Conservation (phyloP, 2,113 vertebrate genomes). For the Leucopsar rothschildi region DNA sequence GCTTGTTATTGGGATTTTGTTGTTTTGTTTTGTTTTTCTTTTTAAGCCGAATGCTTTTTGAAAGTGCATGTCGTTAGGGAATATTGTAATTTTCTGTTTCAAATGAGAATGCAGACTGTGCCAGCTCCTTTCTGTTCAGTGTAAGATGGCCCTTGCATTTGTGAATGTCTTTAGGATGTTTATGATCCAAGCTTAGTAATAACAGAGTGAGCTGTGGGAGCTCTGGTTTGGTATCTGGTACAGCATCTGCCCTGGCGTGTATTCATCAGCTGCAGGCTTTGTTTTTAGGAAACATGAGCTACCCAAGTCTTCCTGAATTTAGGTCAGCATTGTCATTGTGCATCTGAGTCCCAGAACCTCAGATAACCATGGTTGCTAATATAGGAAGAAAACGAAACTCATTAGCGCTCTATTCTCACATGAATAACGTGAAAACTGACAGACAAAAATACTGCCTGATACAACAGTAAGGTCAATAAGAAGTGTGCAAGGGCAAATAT, state of each 20-base stretch:
- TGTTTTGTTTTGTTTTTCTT: background rate
- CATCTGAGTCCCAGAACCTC: background rate
- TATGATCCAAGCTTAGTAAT: background rate
- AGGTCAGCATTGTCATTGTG: constrained; percentile 11
- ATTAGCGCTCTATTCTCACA: background rate
- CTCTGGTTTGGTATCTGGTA: background rate
- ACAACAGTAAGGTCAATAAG: background rate
- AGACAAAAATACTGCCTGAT: background rate
- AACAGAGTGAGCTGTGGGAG: background rate
- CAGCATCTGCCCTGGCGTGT: background rate
- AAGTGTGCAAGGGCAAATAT: background rate
- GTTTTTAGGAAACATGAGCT: constrained; percentile 32
- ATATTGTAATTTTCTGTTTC: background rate
- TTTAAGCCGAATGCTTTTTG: background rate
- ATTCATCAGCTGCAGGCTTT: constrained; percentile 4
- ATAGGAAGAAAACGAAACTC: background rate
- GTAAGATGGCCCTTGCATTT: background rate
- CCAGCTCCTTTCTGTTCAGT: background rate
- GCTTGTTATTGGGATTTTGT: background rate
- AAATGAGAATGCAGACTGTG: background rate
- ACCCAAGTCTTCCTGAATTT: background rate
- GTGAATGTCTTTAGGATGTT: background rate
- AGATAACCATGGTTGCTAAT: background rate
- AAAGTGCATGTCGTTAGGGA: background rate
- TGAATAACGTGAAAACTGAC: background rate